Base-by-base conservation (phyloP, 2,797 vertebrate species). In the Adrianichthys oophorus region DNA sequence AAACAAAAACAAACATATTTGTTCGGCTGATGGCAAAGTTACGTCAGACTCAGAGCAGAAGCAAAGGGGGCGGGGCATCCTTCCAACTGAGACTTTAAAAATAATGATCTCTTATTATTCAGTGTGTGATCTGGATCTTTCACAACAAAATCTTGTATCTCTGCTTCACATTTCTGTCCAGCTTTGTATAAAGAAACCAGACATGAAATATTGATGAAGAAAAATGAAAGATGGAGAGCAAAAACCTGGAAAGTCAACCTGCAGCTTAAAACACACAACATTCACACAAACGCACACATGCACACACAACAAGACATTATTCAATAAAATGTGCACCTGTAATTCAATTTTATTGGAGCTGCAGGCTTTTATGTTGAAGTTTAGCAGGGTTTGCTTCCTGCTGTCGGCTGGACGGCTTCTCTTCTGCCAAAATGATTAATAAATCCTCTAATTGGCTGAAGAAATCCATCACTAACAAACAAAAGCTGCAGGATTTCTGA, bases 381-480 rank as follows among this genome's bases (percentile, higher is more conserved):
- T 72, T 72, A 82, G 85, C 74, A 69, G 74, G 60, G 64, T 56
- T 80, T 53, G 53, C 17, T 65, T 50, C 62, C 55, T 58, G 70
- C 62, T 60, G 56, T 57, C 59, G 68, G 19, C 19, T 21, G 19
- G 19, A 21, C 19, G 19, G 72, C 60, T 62, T 80, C 12, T 82
- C 70, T 85, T 62, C 70, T 74, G 71, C 59, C 54, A 79, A 76
- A 53, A 48, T 78, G 68, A 82, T 83, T 65, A 74, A 88, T 83
- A 62, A 70, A 74, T 70, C 59, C 16, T 21, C 76, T 62, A 68
- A 86, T 79, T 64, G 74, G 59, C 12, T 13, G 18, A 63, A 59
- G 47, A 58, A 70, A 80, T 77, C 68, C 69, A 59, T 79, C 78
- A 71, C 59, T 59, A 52, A 26, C 53, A 54, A 23, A 46, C 54